Conservation (phyloP, 1,140 invertebrate species). For the Drosophila elegans region DNA sequence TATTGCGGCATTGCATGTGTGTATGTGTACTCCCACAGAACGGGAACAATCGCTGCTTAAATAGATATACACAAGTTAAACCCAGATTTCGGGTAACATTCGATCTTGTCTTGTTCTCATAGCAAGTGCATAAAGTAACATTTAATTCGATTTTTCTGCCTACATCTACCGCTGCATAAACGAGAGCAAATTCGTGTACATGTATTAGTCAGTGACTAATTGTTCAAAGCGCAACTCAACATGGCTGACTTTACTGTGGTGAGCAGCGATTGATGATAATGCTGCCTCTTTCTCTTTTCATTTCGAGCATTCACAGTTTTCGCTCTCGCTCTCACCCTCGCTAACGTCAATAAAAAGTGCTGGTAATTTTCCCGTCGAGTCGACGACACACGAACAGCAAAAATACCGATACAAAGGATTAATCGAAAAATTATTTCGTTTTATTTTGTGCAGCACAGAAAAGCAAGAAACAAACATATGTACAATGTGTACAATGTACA, state of each 20-base stretch:
- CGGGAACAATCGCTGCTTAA: neutral
- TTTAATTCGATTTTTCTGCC: slow-evolving; percentile 12
- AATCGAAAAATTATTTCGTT: slow-evolving; percentile 8
- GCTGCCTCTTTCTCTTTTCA: slow-evolving; percentile 43
- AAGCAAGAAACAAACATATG: slow-evolving; percentile 7
- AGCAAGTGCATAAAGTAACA: slow-evolving; percentile 3
- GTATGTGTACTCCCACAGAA: slow-evolving; percentile 18
- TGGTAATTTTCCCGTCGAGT: slow-evolving; percentile 20
- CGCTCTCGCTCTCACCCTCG: slow-evolving; percentile 11
- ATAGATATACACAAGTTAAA: slow-evolving; percentile 15
- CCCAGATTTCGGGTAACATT: slow-evolving; percentile 3
- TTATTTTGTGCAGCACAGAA: neutral
- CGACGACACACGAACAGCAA: slow-evolving; percentile 3
- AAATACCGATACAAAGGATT: slow-evolving; percentile 18
- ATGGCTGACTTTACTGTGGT: slow-evolving; percentile 77
- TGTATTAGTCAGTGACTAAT: slow-evolving; percentile 56
- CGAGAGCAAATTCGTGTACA: slow-evolving; percentile 42
- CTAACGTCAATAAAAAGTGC: slow-evolving; percentile 18
- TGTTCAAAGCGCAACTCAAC: slow-evolving; percentile 78
- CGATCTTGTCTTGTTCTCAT: neutral
- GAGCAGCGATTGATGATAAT: slow-evolving; percentile 38
- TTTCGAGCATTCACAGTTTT: slow-evolving; percentile 16
- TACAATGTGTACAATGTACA: neutral
- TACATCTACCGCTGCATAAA: slow-evolving; percentile 22
- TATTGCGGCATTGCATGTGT: slow-evolving; percentile 34